phyloP scores from a whole-genome alignment of 2,888 invertebrate species.

The Scaptomyza parva region DNA sequence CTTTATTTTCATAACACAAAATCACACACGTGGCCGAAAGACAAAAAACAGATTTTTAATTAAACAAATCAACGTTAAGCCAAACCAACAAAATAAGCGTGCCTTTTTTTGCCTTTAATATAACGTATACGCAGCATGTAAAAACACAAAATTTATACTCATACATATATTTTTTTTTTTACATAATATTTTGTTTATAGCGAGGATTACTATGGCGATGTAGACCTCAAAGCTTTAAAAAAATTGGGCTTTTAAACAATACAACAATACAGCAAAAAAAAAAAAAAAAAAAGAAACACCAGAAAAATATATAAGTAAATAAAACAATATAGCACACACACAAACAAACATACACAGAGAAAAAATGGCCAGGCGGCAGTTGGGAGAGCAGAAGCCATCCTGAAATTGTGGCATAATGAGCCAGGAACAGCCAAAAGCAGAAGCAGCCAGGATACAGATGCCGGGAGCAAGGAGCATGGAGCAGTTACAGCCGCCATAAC shows the following conservation, averaged over 20 bases:
- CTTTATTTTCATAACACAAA: not conserved
- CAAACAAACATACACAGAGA: conserved; percentile 25
- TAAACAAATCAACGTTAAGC: conserved; percentile 44
- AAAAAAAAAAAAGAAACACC: not conserved
- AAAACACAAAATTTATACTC: conserved; percentile 44
- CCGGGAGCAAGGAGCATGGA: conserved; percentile 30
- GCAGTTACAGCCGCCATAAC: conserved; percentile 48
- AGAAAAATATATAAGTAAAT: conserved; percentile 9
- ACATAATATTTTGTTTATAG: conserved; percentile 85
- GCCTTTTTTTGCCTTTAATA: conserved; percentile 21
- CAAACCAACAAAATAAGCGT: conserved; percentile 31
- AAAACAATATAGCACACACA: conserved; percentile 17
- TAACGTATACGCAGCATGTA: conserved; percentile 32
- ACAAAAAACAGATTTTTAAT: conserved; percentile 32
- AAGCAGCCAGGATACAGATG: conserved; percentile 27
- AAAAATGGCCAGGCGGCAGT: conserved; percentile 41
- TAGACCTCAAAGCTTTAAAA: conserved; percentile 94
- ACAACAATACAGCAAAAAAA: conserved; percentile 18
- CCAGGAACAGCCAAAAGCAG: conserved; percentile 22
- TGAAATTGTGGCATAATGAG: conserved; percentile 25
- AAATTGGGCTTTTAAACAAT: conserved; percentile 88
- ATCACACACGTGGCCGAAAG: conserved; percentile 11
- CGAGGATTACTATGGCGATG: conserved; percentile 96
- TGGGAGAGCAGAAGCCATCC: conserved; percentile 9
- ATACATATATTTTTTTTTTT: conserved; percentile 42